Evolutionary conservation across 2,113 vertebrate species (phyloP), one percentile per base, ranked within the genome.

Genomic region (Uria aalge): DNA sequence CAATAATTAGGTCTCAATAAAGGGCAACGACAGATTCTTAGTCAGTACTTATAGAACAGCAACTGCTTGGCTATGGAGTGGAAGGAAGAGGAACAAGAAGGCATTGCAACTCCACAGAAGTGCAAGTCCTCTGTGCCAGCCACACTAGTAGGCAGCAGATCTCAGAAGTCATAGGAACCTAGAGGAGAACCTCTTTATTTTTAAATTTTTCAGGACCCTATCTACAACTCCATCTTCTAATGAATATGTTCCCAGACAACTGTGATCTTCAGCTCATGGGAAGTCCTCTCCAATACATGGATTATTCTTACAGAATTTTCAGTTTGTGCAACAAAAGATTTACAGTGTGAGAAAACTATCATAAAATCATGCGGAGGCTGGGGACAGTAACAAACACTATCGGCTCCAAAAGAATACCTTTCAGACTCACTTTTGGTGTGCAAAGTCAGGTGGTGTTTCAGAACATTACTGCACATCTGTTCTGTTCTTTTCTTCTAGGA

Each of bases 391-490:
- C 4, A 90, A 81, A 66, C 6, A 50, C 20, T 18, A 22, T 83
- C 8, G 68, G 21, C 5, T 76, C 30, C 56, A 30, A 63, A 66
- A 26, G 36, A 64, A 60, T 68, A 40, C 4, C 38, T 62, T 63
- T 69, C 88, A 80, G 30, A 22, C 10, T 64, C 43, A 63, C 2
- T 52, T 64, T 55, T 27, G 75, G 7, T 32, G 9, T 68, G 27
- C 6, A 90, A 68, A 36, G 12, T 3, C 30, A 71, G n/a, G 55
- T 19, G 8, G 21, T 53, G 8, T 55, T 78, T 83, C 56, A 59
- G 53, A 85, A 59, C 17, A 77, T 34, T 29, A 24, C 15, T 66
- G 11, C 0, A 0, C 32, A 20, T 21, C 11, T 18, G 5, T 63
- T 63, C n/a, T 15, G 5, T 50, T 84, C 3, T 69, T 81, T 63